phyloP scores from a whole-genome alignment of 2,888 invertebrate genomes.

The Linyphia triangularis region DNA sequence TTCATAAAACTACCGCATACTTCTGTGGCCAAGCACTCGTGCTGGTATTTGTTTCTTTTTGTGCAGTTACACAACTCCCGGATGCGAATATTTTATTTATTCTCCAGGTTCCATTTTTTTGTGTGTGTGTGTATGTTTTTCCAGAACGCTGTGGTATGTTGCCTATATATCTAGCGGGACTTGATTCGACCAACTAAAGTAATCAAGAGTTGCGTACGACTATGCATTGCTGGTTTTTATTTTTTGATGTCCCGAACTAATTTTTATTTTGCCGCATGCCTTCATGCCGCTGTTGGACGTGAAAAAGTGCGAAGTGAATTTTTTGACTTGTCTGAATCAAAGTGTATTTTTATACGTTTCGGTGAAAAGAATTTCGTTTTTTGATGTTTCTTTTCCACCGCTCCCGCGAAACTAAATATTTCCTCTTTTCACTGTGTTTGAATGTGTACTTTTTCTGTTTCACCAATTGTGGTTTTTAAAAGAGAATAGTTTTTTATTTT shows the following conservation, averaged over 20 bases:
- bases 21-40: conserved; percentile 45
- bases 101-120: conserved; percentile 26
- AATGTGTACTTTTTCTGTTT: not conserved
- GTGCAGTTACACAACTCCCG: not conserved
- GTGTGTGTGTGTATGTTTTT: conserved; percentile 29
- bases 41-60: conserved; percentile 64
- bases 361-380: not conserved
- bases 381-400: not conserved
- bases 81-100: conserved; percentile 72
- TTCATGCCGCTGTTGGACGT: conserved; percentile 6
- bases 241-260: conserved; percentile 36
- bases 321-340: conserved; percentile 18
- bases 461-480: not conserved
- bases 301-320: conserved; percentile 47
- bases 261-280: conserved; percentile 49
- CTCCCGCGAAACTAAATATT: not conserved
- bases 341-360: not conserved
- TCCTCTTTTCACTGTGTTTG: not conserved
- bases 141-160: conserved; percentile 35
- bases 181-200: conserved; percentile 50
- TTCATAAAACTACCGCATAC: conserved; percentile 74
- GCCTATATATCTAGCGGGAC: conserved; percentile 31
- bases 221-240: not conserved
- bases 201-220: conserved; percentile 61
- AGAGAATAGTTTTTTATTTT: too few relatives aligned